phyloP scores from a whole-genome alignment of 2,797 vertebrate genomes.

The Emydoidea blandingii region DNA sequence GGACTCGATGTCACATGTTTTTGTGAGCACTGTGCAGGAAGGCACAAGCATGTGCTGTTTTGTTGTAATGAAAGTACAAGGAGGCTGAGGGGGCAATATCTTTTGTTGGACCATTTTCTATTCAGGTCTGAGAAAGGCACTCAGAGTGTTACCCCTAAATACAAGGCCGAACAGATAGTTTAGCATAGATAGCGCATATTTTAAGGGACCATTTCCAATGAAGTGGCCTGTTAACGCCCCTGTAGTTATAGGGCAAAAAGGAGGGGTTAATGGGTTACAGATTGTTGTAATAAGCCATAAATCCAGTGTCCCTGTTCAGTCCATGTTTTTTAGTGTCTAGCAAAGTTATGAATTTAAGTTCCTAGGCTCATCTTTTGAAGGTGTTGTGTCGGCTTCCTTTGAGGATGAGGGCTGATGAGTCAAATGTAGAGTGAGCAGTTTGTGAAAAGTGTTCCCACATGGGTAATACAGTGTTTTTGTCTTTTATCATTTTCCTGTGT shows the following conservation, averaged over 20 bases:
- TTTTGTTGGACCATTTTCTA: background rate
- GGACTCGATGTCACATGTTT: background rate
- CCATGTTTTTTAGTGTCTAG: background rate
- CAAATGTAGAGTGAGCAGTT: background rate
- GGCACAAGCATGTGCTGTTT: background rate
- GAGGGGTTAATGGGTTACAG: background rate
- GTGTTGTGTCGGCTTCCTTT: background rate
- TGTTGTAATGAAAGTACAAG: background rate
- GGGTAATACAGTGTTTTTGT: background rate
- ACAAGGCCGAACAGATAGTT: background rate
- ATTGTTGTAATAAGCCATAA: background rate
- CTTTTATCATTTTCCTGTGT: background rate
- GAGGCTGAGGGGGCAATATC: background rate
- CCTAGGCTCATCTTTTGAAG: background rate
- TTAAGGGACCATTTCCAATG: background rate
- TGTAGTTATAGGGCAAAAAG: background rate
- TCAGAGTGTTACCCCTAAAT: background rate
- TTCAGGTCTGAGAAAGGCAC: background rate
- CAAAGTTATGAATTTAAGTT: background rate
- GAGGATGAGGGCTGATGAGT: background rate
- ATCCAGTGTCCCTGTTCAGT: background rate
- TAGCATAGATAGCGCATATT: background rate
- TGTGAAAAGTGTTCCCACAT: background rate
- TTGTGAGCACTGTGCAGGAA: background rate
- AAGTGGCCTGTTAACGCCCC: background rate